Evolutionary conservation across 1,140 invertebrate species (phyloP).

Genomic region (Heliconius eleuchia): DNA sequence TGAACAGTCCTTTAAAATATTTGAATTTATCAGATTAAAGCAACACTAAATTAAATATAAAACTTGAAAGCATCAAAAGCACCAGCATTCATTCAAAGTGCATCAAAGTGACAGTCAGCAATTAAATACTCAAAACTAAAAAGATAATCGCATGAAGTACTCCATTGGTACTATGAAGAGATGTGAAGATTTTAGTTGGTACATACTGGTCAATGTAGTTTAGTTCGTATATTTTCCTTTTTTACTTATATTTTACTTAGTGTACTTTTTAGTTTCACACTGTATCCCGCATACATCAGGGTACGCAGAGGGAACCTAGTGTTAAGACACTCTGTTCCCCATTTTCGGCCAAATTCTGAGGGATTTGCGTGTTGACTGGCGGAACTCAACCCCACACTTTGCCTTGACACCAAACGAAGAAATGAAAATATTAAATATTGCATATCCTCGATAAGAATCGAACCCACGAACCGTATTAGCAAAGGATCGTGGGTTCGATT

Average conservation of each 20-base stretch:
- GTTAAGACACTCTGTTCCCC: too few relatives aligned
- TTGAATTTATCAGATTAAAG: constrained; percentile 2
- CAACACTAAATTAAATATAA: constrained; percentile 7
- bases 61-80: not conserved
- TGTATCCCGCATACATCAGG: too few relatives aligned
- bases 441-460: too few relatives aligned
- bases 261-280: not conserved
- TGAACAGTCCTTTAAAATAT: not conserved
- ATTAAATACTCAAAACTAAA: constrained; percentile 6
- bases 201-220: not conserved
- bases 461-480: too few relatives aligned
- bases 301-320: too few relatives aligned
- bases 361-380: too few relatives aligned
- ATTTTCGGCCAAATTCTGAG: too few relatives aligned
- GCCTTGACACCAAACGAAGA: too few relatives aligned
- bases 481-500: too few relatives aligned
- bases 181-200: not conserved
- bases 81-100: not conserved
- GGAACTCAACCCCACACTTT: too few relatives aligned
- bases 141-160: constrained; percentile 2
- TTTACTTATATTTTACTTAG: not conserved
- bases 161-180: constrained; percentile 5
- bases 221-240: not conserved
- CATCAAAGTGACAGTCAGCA: constrained; percentile 14
- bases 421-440: too few relatives aligned